These are phyloP conservation scores for Tetrax tetrax DNA, from an alignment of 2,113 vertebrate species.

Conservation along the genomic window DNA sequence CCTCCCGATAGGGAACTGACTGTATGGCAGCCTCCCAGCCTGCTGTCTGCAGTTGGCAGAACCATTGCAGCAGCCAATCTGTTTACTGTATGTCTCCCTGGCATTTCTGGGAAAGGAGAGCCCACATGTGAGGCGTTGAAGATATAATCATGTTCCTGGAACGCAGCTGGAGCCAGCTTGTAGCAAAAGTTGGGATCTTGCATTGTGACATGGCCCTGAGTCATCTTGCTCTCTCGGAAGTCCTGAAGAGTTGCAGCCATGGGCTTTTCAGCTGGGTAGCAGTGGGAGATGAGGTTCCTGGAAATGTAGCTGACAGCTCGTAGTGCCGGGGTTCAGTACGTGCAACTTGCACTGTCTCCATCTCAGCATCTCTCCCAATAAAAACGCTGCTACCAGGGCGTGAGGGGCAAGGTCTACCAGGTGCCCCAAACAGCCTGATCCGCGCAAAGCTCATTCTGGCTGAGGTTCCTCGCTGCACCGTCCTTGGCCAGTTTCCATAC, in stretches of 20 bases:
- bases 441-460: neutral
- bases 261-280: neutral
- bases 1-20: neutral
- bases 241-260: neutral
- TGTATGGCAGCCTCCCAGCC: neutral
- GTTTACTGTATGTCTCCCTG: neutral
- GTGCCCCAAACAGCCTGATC: neutral
- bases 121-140: neutral
- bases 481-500: neutral
- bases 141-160: neutral
- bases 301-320: neutral
- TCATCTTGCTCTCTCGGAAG: neutral
- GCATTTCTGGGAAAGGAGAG: neutral
- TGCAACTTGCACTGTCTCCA: neutral
- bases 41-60: neutral
- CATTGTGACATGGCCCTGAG: neutral
- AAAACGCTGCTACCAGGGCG: neutral
- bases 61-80: neutral
- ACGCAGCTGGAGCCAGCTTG: neutral
- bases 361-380: neutral
- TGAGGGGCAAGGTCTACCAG: neutral
- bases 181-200: neutral
- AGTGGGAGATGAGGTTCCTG: neutral
- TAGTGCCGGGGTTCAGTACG: neutral
- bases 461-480: neutral